Base-by-base conservation (phyloP, 2,797 vertebrate species). In the Smutsia gigantea region DNA sequence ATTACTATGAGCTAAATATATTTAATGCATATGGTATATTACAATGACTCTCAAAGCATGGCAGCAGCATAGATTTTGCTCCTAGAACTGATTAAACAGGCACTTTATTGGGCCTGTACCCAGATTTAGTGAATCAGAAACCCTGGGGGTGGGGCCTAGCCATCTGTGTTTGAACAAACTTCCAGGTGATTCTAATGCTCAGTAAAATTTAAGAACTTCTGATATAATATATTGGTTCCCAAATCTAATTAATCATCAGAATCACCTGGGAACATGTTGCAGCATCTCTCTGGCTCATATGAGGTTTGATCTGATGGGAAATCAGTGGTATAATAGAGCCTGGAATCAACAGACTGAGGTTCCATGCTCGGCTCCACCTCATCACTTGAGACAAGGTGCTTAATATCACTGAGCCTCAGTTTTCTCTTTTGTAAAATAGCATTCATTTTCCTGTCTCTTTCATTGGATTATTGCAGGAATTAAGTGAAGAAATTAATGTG, bases 1-100 rank as follows among this genome's bases (percentile, higher is more conserved):
- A 91, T 31, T 72, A 46, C 34, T 87, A 66, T 64, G 64, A 37
- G 57, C 81, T 87, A 81, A 74, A 64, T 94, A 89, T 53, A 91
- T 31, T 72, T 87, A 81, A 79, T 57, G 21, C 14, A 49, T 81
- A 10, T 71, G 31, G 31, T 64, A 55, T 75, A 42, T 46, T 81
- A 64, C 12, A 59, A 17, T 61, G 71, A 53, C 57, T 57, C 37
- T 81, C 37, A 64, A 46, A 81, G 37, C 81, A 37, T 81, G 57
- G 31, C n/a, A 42, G 64, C 21, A 66, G 2, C 39, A 74, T 74
- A n/a, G 25, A 53, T 87, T 87, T 95, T 4, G 87, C 14, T 39
- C 34, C 64, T 66, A 49, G 51, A 89, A 66, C 25, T 83, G 12
- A 27, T 51, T 87, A 72, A 64, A 79, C 37, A 87, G 12, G n/a